A percentile compares a stretch with the other conserved stretches of the same genome.
phyloP scores from a whole-genome alignment of 2,113 vertebrate species.

The Equus quagga region DNA sequence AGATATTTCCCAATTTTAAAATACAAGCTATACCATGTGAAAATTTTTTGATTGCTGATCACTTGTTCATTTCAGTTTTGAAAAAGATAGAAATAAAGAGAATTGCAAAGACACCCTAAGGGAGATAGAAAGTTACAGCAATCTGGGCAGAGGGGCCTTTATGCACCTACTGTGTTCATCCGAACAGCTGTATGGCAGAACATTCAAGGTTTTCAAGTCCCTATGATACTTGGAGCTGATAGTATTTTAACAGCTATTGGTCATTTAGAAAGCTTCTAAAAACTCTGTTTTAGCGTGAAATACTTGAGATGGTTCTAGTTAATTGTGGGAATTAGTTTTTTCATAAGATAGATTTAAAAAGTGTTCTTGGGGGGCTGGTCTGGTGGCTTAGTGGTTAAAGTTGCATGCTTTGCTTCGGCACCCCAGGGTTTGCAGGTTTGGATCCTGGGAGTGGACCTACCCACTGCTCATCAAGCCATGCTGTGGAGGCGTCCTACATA shows the following conservation, averaged over 20 bases:
- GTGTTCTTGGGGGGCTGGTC: background rate
- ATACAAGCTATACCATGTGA: background rate
- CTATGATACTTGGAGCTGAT: background rate
- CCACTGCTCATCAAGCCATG: too few relatives aligned
- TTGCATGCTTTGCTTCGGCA: too few relatives aligned
- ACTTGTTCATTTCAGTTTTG: background rate
- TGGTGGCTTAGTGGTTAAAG: too few relatives aligned
- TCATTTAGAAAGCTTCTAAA: background rate
- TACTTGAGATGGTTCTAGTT: background rate
- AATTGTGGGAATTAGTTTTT: background rate
- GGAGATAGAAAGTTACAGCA: background rate
- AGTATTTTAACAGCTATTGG: background rate
- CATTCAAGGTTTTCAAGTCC: background rate
- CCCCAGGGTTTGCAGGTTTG: too few relatives aligned
- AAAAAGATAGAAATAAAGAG: background rate
- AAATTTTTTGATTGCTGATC: background rate
- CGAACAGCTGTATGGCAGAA: background rate
- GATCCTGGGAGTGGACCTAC: too few relatives aligned
- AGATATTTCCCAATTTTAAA: background rate
- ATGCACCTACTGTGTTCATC: background rate
- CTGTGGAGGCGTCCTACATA: too few relatives aligned
- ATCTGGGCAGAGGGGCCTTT: background rate
- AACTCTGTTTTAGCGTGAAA: background rate
- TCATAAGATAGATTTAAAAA: background rate
- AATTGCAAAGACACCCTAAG: background rate